These are phyloP conservation scores for Zosterops japonicus DNA, from an alignment of 2,113 vertebrate genomes.

Conservation along the genomic window DNA sequence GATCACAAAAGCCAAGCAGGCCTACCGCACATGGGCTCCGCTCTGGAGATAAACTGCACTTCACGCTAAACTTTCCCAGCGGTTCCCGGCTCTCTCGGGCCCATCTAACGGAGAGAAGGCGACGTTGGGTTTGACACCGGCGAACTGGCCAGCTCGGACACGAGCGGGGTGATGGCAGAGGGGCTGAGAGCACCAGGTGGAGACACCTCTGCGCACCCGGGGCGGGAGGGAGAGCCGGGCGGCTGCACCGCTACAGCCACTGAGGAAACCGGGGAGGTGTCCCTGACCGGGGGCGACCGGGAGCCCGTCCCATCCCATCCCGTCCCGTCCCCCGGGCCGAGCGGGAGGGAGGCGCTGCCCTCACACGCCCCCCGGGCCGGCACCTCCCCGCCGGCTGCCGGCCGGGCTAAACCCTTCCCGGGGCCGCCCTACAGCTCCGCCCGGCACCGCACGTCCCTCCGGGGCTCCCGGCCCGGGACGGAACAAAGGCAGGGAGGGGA, in stretches of 20 bases:
- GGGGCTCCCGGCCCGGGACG: background rate
- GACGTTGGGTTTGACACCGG: rapidly evolving
- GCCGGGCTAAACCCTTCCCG: background rate
- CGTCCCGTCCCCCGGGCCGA: too few species aligned
- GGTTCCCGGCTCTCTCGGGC: background rate
- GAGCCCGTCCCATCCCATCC: background rate
- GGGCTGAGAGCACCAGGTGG: background rate
- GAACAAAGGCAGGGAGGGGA: background rate
- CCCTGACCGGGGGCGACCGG: background rate
- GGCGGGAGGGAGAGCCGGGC: background rate
- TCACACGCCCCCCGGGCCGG: background rate
- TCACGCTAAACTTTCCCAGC: background rate
- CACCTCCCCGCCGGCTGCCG: background rate
- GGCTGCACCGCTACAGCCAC: background rate
- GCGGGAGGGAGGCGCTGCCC: background rate
- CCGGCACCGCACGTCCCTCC: background rate
- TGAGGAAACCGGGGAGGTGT: background rate
- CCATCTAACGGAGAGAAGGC: too few species aligned
- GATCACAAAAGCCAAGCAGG: background rate
- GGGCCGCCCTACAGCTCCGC: background rate
- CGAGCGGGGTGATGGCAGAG: background rate
- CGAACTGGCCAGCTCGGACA: background rate
- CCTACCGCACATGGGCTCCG: background rate
- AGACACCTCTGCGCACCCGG: background rate
- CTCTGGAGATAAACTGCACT: background rate